phyloP scores from a whole-genome alignment of 2,888 invertebrate species.

The Leucania comma region DNA sequence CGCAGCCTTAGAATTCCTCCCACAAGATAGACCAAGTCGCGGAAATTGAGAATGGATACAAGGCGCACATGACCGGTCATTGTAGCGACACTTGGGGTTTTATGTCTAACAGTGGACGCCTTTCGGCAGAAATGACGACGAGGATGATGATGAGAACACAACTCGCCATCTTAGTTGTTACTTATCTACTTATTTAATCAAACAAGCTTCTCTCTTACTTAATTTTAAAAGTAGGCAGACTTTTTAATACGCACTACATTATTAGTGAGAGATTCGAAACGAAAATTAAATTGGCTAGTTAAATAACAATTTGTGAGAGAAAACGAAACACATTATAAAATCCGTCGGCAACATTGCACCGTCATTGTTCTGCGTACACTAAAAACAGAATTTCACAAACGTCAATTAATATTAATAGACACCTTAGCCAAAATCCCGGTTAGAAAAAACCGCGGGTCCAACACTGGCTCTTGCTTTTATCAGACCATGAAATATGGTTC shows the following conservation, averaged over 20 bases:
- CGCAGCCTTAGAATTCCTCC: too few species aligned
- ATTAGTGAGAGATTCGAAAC: slow-evolving; percentile 46
- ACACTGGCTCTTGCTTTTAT: slow-evolving; percentile 67
- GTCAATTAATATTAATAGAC: slow-evolving; percentile 85
- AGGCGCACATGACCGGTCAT: too few species aligned
- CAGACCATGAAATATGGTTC: slow-evolving; percentile 61
- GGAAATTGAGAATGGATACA: too few species aligned
- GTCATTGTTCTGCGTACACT: slow-evolving; percentile 81
- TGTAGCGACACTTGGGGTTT: too few species aligned
- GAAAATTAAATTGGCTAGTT: slow-evolving; percentile 50
- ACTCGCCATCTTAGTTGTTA: background rate
- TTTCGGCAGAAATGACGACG: too few species aligned
- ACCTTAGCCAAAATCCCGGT: slow-evolving; percentile 72
- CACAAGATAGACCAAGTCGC: too few species aligned
- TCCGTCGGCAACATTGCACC: slow-evolving; percentile 74
- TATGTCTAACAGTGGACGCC: too few species aligned
- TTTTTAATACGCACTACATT: slow-evolving; percentile 2
- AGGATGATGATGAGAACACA: too few species aligned
- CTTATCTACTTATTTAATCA: background rate
- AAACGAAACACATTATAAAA: slow-evolving; percentile 72
- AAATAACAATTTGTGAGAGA: slow-evolving; percentile 70
- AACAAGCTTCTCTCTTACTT: background rate
- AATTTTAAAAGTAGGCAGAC: background rate
- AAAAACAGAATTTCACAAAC: slow-evolving; percentile 76
- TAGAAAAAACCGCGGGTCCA: slow-evolving; percentile 70